Evolutionary conservation across 64 coral and sea anemone species (phyloP), one percentile per base, ranked within the genome.

Genomic region (Pocillopora verrucosa): DNA sequence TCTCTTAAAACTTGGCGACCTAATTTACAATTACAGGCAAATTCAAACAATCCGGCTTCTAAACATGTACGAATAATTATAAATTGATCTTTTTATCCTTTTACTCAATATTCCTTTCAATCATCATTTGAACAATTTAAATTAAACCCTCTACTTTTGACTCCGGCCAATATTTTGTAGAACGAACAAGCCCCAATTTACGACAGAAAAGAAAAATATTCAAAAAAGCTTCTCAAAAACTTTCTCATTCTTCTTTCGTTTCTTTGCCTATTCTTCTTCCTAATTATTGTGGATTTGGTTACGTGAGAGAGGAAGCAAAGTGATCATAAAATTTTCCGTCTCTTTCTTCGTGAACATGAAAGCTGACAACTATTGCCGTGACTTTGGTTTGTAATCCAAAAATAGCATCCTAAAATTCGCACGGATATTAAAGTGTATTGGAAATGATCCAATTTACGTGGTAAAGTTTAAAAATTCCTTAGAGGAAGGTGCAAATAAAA

Each of bases 401-500:
- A 3, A 4, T 51, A 51, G 41, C 41, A 51, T 30, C 30, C 30
- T 30, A 30, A 30, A 30, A 30, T 30, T 30, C 41, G 41, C 7
- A 51, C 7, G 41, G 1, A 51, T 51, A 51, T 51, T 51, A 7
- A 0, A 51, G 7, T 51, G 41, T 51, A 3, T 4, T 51, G 41
- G 41, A 3, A 51, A 30, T 51, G 3, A 51, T 51, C 41, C 41
- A 51, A 51, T 51, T 51, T 4, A 51, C 41, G 41, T 51, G 41
- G 41, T 51, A 0, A 51, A 30, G 30, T 30, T 30, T 30, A 30
- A 30, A 30, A 84, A 70, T 25, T 36, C 63, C 38, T 15, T 20
- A 24, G 16, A 61, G 81, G 63, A 83, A 84, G 36, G n/a, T 72
- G 72, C 65, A 85, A 20, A 70, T 70, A 25, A 70, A 70, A 70